Evolutionary conservation across 2,888 invertebrate genomes (phyloP).

Genomic region (Cantharis rufa): DNA sequence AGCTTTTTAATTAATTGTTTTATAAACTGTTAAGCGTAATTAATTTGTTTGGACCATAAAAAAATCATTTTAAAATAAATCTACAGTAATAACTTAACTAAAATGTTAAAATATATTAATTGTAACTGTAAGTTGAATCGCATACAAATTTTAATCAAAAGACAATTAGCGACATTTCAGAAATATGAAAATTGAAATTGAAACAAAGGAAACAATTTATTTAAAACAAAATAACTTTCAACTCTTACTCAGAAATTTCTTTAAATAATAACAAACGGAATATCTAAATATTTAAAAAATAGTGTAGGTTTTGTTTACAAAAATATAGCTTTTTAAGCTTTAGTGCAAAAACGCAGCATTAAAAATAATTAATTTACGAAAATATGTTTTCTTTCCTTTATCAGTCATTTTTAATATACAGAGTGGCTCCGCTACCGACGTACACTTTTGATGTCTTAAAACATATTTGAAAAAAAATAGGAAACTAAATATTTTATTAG

Average conservation of each 20-base stretch:
- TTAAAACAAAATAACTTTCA: background rate
- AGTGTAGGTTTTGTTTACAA: too few relatives aligned
- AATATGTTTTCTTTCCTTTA: too few relatives aligned
- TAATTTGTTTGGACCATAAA: background rate
- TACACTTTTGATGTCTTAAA: too few relatives aligned
- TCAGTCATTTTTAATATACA: too few relatives aligned
- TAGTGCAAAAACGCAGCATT: too few relatives aligned
- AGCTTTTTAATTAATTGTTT: too few relatives aligned
- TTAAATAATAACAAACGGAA: background rate
- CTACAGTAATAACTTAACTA: background rate
- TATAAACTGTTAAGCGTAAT: background rate
- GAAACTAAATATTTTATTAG: too few relatives aligned
- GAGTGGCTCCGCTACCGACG: too few relatives aligned
- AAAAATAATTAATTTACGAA: too few relatives aligned
- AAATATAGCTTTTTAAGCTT: too few relatives aligned
- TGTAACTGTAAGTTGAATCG: background rate
- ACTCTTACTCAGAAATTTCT: too few relatives aligned
- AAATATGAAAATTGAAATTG: background rate
- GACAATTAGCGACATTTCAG: background rate
- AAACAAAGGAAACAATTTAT: background rate
- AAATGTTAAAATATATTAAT: background rate
- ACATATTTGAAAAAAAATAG: too few relatives aligned
- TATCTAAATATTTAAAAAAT: background rate
- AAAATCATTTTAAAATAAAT: background rate
- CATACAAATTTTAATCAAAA: background rate